Base-by-base conservation (phyloP, 2,113 vertebrate species). In the Misgurnus anguillicaudatus region DNA sequence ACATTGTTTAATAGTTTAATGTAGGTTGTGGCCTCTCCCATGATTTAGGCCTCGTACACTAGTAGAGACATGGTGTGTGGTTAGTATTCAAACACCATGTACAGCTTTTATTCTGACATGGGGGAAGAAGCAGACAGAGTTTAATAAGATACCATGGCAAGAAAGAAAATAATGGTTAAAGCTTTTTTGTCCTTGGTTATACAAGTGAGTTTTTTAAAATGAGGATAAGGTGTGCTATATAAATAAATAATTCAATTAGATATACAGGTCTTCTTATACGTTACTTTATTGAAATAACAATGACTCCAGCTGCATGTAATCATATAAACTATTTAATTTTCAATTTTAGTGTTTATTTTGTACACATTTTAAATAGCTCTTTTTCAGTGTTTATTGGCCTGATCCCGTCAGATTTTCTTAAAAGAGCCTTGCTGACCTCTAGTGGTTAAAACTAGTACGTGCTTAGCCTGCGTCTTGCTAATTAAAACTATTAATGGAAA, bases 391-490 rank as follows among this genome's bases (percentile, higher is more conserved):
- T 57, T 9, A n/a, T 9, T n/a, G 53, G 17, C 19, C 53, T 57
- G 8, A n/a, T 57, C 6, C 39, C 2, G 5, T 19, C 36, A 10
- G 6, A 14, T 71, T 24, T 77, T 67, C 65, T 14, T 31, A n/a
- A 81, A 82, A 85, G 88, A 70, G 47, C 78, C 88, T 75, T 85
- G 17, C 77, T 91, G 91, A 90, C 92, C 90, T 84, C 92, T 91
- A 81, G 86, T 91, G 92, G 90, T 75, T 10, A 41, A 81, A 38
- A 53, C 36, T 39, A 61, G 67, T 79, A 83, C 41, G 2, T 19
- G 16, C 78, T 45, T 9, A 76, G 19, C 31, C 19, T 10, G 36
- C 17, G 31, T 62, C 41, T 1, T 48, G 45, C 19, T 76, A n/a
- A 53, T 65, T 76, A 19, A 76, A 76, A 65, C 38, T 48, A 62